A percentile compares a stretch with the other conserved stretches of the same genome.
Evolutionary conservation across 1,140 invertebrate genomes (phyloP).

Genomic region (Tetramorium simillimum): DNA sequence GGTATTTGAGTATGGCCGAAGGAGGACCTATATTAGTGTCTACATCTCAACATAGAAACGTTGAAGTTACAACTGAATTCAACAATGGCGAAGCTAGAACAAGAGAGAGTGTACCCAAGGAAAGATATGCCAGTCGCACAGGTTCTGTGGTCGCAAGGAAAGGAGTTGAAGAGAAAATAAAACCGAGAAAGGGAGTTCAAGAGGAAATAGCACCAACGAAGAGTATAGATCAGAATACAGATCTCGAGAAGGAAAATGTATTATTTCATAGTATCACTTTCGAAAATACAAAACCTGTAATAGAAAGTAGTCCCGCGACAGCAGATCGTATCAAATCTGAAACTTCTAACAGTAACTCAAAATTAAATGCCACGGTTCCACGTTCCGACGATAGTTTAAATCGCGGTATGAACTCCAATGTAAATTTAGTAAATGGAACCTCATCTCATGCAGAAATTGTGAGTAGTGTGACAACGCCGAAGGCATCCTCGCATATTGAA

Average conservation of each 20-base stretch:
- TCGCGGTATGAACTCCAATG: neutral
- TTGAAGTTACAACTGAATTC: neutral
- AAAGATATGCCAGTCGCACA: slow-evolving; percentile 15
- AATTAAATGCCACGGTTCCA: slow-evolving; percentile 7
- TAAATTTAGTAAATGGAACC: slow-evolving; percentile 1
- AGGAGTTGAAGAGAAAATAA: slow-evolving; percentile 59
- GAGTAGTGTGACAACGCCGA: slow-evolving; percentile 24
- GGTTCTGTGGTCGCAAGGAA: slow-evolving; percentile 57
- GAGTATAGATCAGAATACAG: slow-evolving; percentile 41
- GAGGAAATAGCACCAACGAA: slow-evolving; percentile 63
- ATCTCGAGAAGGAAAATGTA: slow-evolving; percentile 8
- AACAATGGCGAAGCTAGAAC: neutral
- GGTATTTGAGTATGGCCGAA: slow-evolving; percentile 24
- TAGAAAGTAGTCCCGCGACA: slow-evolving; percentile 2
- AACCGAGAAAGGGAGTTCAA: slow-evolving; percentile 62
- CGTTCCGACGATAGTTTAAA: neutral
- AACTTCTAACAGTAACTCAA: slow-evolving; percentile 2
- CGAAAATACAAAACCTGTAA: slow-evolving; percentile 7
- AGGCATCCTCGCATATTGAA: slow-evolving; percentile 54
- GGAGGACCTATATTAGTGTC: slow-evolving; percentile 58
- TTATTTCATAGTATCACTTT: neutral
- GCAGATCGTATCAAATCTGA: neutral
- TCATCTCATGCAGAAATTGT: neutral
- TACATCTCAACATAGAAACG: neutral
- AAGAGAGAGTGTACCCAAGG: slow-evolving; percentile 44